phyloP scores from a whole-genome alignment of 2,113 vertebrate species.

The Rhinopomastus cyanomelas region DNA sequence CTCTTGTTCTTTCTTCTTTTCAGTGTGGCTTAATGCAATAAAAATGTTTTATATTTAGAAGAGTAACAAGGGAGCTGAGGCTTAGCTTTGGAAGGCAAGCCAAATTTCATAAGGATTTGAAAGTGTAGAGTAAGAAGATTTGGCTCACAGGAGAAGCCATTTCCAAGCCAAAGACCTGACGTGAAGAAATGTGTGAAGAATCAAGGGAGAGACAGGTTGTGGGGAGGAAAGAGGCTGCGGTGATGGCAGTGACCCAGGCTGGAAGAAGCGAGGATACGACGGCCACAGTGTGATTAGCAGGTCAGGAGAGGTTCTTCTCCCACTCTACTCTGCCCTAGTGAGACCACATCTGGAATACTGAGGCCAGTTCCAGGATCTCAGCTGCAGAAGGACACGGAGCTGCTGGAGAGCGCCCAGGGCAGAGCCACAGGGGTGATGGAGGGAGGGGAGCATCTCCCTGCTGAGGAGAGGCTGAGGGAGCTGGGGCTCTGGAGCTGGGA shows the following conservation, averaged over 20 bases:
- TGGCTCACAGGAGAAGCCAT: slow-evolving; percentile 35
- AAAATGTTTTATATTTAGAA: slow-evolving; percentile 66
- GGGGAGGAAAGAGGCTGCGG: neutral
- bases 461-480: too few relatives aligned
- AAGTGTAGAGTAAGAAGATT: slow-evolving; percentile 54
- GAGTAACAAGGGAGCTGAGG: slow-evolving; percentile 66
- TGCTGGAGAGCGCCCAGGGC: too few relatives aligned
- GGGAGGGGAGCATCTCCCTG: too few relatives aligned
- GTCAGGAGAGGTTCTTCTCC: too few relatives aligned
- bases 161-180: slow-evolving; percentile 50
- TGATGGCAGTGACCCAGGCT: slow-evolving; percentile 21
- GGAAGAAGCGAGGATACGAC: neutral
- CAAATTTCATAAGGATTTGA: slow-evolving; percentile 60
- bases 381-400: too few relatives aligned
- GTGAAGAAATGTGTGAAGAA: slow-evolving; percentile 29
- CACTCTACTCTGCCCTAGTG: too few relatives aligned
- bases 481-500: too few relatives aligned
- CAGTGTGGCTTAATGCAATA: slow-evolving; percentile 60
- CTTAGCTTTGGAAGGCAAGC: slow-evolving; percentile 56
- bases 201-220: neutral
- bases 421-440: too few relatives aligned
- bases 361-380: too few relatives aligned
- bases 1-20: neutral
- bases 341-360: too few relatives aligned
- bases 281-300: too few relatives aligned